These are phyloP conservation scores for Babyrousa celebensis DNA, from an alignment of 2,797 vertebrate species.

Conservation along the genomic window DNA sequence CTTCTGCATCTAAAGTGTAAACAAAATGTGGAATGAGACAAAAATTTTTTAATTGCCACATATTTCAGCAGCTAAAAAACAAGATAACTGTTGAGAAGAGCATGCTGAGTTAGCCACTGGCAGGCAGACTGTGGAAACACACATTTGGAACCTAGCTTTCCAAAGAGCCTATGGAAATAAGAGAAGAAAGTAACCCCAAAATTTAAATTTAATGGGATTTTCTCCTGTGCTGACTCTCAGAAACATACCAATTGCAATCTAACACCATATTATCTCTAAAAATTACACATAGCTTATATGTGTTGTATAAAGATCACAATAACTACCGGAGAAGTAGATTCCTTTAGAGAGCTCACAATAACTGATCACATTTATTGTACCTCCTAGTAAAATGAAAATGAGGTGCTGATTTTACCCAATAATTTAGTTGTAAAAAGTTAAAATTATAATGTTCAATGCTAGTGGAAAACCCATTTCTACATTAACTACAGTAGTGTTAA, in stretches of 20 bases:
- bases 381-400: constrained; percentile 61
- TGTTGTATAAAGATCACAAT: neutral
- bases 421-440: constrained; percentile 45
- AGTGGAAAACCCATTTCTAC: neutral
- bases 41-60: neutral
- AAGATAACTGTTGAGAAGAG: neutral
- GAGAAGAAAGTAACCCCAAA: constrained; percentile 31
- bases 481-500: neutral
- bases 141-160: neutral
- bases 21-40: constrained; percentile 56
- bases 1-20: constrained; percentile 21
- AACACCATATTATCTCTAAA: neutral
- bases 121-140: neutral
- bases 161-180: neutral
- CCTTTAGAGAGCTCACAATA: neutral
- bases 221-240: constrained; percentile 22
- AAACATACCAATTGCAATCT: constrained; percentile 22
- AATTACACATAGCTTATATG: neutral
- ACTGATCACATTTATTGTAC: neutral
- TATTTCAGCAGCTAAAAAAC: constrained; percentile 29
- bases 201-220: constrained; percentile 65
- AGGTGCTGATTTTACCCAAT: constrained; percentile 21
- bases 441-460: neutral
- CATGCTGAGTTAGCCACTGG: neutral
- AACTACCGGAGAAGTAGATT: constrained; percentile 8